phyloP scores from a whole-genome alignment of 2,888 invertebrate species.

The Brenthis hecate region DNA sequence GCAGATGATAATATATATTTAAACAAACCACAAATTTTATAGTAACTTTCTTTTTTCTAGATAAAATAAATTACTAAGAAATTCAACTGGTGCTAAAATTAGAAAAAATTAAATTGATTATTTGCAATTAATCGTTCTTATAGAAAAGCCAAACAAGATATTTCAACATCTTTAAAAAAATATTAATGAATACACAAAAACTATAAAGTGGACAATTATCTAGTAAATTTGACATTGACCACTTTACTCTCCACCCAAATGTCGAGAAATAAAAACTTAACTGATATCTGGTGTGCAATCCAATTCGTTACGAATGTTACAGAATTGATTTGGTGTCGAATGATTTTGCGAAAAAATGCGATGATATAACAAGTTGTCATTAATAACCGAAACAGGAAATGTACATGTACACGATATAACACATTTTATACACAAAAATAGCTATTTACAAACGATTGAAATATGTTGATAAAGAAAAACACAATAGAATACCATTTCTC shows the following conservation, averaged over 20 bases:
- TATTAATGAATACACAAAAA: slow-evolving; percentile 31
- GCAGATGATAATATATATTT: too few relatives aligned
- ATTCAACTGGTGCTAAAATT: background rate
- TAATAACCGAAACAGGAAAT: slow-evolving; percentile 24
- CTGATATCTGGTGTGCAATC: slow-evolving; percentile 44
- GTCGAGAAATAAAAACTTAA: slow-evolving; percentile 40
- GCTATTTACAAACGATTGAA: too few relatives aligned
- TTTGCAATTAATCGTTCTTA: background rate
- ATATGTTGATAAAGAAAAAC: too few relatives aligned
- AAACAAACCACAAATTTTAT: too few relatives aligned
- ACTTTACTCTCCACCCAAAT: slow-evolving; percentile 40
- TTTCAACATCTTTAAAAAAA: slow-evolving; percentile 21
- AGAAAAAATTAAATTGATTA: background rate
- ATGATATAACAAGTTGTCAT: slow-evolving; percentile 38
- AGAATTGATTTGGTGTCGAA: slow-evolving; percentile 40
- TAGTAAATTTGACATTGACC: slow-evolving; percentile 51
- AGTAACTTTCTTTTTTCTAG: background rate
- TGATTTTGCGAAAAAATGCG: slow-evolving; percentile 29
- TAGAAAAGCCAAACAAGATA: background rate
- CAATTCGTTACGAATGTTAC: slow-evolving; percentile 47
- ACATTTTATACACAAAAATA: background rate
- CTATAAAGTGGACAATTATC: slow-evolving; percentile 39
- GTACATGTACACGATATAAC: slow-evolving; percentile 15
- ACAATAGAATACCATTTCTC: background rate
- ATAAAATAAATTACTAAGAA: background rate